Percentiles rank a stretch among this genome's conserved stretches.
Conservation (phyloP, 1,140 invertebrate species). For the Oreohelix idahoensis region DNA sequence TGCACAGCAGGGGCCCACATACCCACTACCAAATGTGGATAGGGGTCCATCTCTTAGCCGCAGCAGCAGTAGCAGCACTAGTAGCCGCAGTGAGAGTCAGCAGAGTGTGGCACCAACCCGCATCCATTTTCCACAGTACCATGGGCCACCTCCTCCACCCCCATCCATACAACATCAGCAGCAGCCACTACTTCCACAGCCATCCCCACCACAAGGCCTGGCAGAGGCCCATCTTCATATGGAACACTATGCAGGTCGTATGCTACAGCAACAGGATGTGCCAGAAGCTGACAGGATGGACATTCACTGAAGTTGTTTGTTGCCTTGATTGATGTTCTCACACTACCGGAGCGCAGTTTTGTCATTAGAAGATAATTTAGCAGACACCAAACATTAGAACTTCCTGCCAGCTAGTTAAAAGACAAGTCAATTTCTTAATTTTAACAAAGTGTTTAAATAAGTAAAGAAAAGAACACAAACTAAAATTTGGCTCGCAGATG, state of each 20-base stretch:
- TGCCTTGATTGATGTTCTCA: not conserved
- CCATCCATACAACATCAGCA: not conserved
- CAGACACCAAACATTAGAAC: too few species aligned
- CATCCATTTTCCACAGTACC: not conserved
- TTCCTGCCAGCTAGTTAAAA: too few species aligned
- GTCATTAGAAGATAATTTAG: not conserved
- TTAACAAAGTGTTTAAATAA: too few species aligned
- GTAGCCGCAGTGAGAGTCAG: conserved; percentile 10
- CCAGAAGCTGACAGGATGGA: conserved; percentile 59
- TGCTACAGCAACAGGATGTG: conserved; percentile 55
- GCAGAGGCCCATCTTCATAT: conserved; percentile 37
- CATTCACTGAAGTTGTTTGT: conserved; percentile 4
- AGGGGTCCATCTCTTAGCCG: not conserved
- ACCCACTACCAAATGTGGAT: not conserved
- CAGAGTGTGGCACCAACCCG: not conserved
- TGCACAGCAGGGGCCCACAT: conserved; percentile 1
- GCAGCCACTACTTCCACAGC: conserved; percentile 32
- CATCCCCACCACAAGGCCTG: conserved; percentile 37
- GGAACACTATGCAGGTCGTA: conserved; percentile 50
- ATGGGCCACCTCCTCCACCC: not conserved
- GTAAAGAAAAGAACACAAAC: too few species aligned
- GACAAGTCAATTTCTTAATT: too few species aligned
- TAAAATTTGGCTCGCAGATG: too few species aligned
- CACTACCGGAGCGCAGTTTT: not conserved
- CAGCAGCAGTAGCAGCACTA: conserved; percentile 36